Conservation (phyloP, 1,140 invertebrate genomes). For the Scaptodrosophila lebanonensis region DNA sequence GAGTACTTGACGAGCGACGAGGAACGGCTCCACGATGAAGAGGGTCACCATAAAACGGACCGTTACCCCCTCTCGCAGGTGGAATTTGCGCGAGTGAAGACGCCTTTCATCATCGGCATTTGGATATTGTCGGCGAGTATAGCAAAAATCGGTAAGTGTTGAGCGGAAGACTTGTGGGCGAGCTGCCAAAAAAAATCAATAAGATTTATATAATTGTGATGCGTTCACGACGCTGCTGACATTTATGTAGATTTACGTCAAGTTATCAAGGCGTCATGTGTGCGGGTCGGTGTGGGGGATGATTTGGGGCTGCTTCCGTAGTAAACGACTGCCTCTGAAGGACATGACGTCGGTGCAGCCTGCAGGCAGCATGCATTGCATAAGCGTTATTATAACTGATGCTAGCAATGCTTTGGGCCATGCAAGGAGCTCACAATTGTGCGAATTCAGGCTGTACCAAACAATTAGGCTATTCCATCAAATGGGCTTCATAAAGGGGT, state of each 20-base stretch:
- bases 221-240: slow-evolving; percentile 35
- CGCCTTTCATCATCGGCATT: slow-evolving; percentile 93
- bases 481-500: too few relatives aligned
- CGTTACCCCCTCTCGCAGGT: slow-evolving; percentile 87
- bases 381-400: too few relatives aligned
- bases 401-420: too few relatives aligned
- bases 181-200: slow-evolving; percentile 58
- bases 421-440: too few relatives aligned
- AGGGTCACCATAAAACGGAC: slow-evolving; percentile 44
- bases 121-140: slow-evolving; percentile 97
- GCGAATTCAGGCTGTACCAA: too few relatives aligned
- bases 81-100: slow-evolving; percentile 92
- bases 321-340: slow-evolving; percentile 38
- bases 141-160: slow-evolving; percentile 93
- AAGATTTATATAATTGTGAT: slow-evolving; percentile 61
- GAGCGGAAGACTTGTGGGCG: background rate
- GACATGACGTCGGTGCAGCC: slow-evolving; percentile 7
- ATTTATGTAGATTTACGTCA: slow-evolving; percentile 65
- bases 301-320: slow-evolving; percentile 16
- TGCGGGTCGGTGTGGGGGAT: background rate
- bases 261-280: slow-evolving; percentile 6
- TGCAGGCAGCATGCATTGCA: slow-evolving; percentile 32
- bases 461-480: too few relatives aligned
- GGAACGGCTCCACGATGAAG: slow-evolving; percentile 20
- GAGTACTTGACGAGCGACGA: background rate